Base-by-base conservation (phyloP, 2,797 vertebrate species). In the Onychomys arenicola region DNA sequence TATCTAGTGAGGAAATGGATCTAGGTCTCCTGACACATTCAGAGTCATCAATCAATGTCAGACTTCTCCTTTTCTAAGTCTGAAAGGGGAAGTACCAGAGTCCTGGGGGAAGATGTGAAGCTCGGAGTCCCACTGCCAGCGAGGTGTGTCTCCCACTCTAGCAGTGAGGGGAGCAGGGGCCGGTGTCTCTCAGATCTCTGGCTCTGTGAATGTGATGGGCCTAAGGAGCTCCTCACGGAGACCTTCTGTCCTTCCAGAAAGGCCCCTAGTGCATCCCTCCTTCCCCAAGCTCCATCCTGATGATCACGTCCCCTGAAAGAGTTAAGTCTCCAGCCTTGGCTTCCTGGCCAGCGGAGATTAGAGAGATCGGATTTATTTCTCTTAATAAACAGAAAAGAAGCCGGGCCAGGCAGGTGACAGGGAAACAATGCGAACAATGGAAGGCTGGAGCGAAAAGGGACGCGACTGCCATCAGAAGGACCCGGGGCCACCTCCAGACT, bases 301-400 rank as follows among this genome's bases (percentile, higher is more conserved):
- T 83, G 17, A 11, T 4, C 85, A 96, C 61, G 85, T 91, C 84
- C 93, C 77, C 92, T 77, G 90, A 97, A 97, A 96, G 94, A 96
- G 96, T 97, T 96, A 97, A 97, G 75, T 46, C 88, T 94, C 83
- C 37, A 65, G 92, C 86, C 97, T 93, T 37, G 83, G 77, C 90
- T 96, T 92, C 87, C 93, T 85, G 57, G 90, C 88, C 85, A 95
- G 69, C 69, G 59, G 69, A 95, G 96, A 97, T 96, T 94, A 97
- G 43, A 94, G 91, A 78, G 90, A 95, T 95, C 61, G 2, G 94
- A 96, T 98, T 98, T 95, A 96, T 97, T 96, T 94, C 95, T 97
- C 97, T 96, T 97, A 78, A 97, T 93, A 97, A 98, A 97, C 91
- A 97, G 92, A 96, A 90, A 92, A 97, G 93, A 96, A 97, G 87